Evolutionary conservation across 1,140 invertebrate genomes (phyloP), one percentile per base, ranked within the genome.

Genomic region (Theocolax elegans): DNA sequence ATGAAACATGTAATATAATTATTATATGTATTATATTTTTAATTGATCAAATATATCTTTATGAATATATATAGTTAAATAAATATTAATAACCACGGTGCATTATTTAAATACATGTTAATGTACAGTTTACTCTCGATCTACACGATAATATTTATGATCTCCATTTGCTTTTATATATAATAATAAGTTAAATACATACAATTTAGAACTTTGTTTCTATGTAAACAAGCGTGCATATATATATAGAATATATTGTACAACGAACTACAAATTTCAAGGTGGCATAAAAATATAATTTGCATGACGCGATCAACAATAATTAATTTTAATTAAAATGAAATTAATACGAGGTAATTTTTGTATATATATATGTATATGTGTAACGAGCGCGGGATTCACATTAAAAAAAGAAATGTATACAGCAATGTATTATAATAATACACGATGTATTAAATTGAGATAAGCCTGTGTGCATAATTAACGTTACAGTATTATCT

Each of bases 401-500:
- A 21, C n/a, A 44, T 58, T n/a, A n/a, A n/a, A n/a, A n/a, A n/a
- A n/a, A n/a, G n/a, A n/a, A n/a, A n/a, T n/a, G n/a, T n/a, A n/a
- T n/a, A 59, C 59, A 7, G 27, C 31, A 40, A 51, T 19, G 19
- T 58, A 67, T 58, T 54, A 42, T 40, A 67, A 67, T 67, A 58
- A 35, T 44, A 21, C 46, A 17, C 35, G 29, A 69, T 54, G 53
- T 54, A 62, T 53, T 54, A 54, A 69, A 40, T 54, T 40, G 2
- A 68, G 58, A 60, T 69, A 69, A 63, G 25, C n/a, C 38, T 35
- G 2, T 6, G 25, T 17, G 35, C 38, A 25, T 63, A 69, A 62
- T 69, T 46, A 68, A 60, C 23, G 40, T 60, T 51, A 60, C 46
- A 53, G 56, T 3, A 60, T 62, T 60, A 68, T 60, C 66, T 60